Evolutionary conservation across 2,113 vertebrate genomes (phyloP).

Genomic region (Ctenomys sociabilis): DNA sequence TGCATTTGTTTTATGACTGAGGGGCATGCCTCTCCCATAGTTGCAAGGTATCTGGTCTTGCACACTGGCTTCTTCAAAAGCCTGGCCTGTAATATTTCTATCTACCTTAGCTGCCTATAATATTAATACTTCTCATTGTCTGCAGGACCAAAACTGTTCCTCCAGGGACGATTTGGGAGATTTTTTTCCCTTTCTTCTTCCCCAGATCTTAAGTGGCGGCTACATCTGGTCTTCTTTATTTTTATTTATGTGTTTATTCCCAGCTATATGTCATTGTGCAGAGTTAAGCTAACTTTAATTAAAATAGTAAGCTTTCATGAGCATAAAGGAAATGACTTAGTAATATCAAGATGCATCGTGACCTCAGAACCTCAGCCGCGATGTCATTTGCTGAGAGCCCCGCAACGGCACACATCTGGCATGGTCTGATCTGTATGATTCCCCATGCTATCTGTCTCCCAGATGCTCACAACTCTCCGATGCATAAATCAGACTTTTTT

Average conservation of each 20-base stretch:
- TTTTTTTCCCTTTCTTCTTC: not conserved
- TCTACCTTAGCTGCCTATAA: no score
- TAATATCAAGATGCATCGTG: conserved; percentile 66
- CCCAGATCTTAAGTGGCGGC: not conserved
- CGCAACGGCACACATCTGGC: not conserved
- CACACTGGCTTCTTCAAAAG: no score
- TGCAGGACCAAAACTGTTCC: not conserved
- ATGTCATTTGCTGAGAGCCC: conserved; percentile 61
- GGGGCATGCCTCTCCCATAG: no score
- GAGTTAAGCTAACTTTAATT: conserved; percentile 73
- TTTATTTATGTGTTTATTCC: conserved; percentile 50
- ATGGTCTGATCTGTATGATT: not conserved
- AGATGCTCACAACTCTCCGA: not conserved
- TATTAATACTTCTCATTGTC: not conserved
- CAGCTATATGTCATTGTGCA: conserved; percentile 52
- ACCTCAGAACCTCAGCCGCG: conserved; percentile 33
- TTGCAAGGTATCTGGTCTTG: no score
- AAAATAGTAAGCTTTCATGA: conserved; percentile 68
- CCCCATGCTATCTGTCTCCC: not conserved
- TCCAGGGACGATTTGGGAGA: not conserved
- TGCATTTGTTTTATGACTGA: no score
- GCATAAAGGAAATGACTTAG: conserved; percentile 63
- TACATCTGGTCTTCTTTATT: conserved; percentile 24
- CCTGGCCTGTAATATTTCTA: no score
- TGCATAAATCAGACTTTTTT: not conserved